Base-by-base conservation (phyloP, 2,113 vertebrate genomes). In the Raja brachyura region DNA sequence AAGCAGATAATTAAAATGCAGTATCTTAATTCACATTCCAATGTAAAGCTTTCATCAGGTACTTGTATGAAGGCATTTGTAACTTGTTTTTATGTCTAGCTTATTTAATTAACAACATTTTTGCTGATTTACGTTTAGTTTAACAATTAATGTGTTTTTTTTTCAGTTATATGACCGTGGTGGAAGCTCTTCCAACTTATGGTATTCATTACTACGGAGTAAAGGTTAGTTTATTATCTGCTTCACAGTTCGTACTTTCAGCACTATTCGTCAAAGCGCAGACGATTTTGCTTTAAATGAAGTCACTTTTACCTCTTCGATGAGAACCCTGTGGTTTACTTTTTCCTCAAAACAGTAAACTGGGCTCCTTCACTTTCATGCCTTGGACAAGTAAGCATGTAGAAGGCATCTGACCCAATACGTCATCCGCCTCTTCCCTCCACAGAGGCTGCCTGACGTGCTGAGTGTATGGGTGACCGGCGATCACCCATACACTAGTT, bases 201-300 rank as follows among this genome's bases (percentile, higher is more conserved):
- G 99, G 99, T 96, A 98, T 99, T 95, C 99, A 99, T 97, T 99
- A 99, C 95, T 99, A 98, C 93, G 97, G 97, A 96, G 98, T 99
- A 94, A 99, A 99, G 99, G 99, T 99, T 96, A 97, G 94, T 93
- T 48, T 25, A 33, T 78, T 79, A 16, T 78, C 11, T 73, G 16
- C 22, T 74, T 48, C 31, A 33, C 25, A 73, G 20, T 70, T 59
- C 28, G 3, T 48, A 25, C 61, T 61, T 63, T 73, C 28, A 54
- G 66, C 66, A 48, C 66, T 25, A 10, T 70, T 90, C 48, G n/a
- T 68, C 31, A 70, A 28, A 11, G 18, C 25, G 20, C 11, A 33
- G 1, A 7, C 48, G 33, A 39, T 54, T 92, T 93, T 94, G 61
- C 95, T 96, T 94, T 94, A 86, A 90, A 93, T 94, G 66, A 5